Evolutionary conservation across 2,797 vertebrate species (phyloP).

Genomic region (Balearica regulorum): DNA sequence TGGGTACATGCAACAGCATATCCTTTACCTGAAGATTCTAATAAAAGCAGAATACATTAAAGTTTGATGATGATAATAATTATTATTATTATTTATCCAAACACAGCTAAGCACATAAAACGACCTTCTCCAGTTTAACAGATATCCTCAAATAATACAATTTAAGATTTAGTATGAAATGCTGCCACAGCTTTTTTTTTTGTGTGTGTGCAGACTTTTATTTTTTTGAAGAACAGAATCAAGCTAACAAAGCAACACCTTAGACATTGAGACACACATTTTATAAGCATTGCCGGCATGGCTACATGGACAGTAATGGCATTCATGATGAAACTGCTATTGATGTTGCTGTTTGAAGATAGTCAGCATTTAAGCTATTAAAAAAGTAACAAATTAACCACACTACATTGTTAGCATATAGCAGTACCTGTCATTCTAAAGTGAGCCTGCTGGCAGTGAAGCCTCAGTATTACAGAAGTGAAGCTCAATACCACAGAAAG

Average conservation of each 20-base stretch:
- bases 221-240: background rate
- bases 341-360: background rate
- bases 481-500: background rate
- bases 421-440: background rate
- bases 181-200: background rate
- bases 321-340: background rate
- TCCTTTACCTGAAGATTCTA: constrained; percentile 83
- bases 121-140: background rate
- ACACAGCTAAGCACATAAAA: background rate
- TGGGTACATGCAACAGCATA: constrained; percentile 86
- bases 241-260: background rate
- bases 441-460: background rate
- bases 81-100: background rate
- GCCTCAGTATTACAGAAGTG: background rate
- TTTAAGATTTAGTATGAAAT: background rate
- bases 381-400: background rate
- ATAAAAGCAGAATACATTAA: constrained; percentile 17
- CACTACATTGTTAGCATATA: background rate
- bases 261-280: background rate
- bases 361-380: background rate
- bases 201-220: background rate
- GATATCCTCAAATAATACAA: background rate
- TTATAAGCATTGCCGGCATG: accelerated
- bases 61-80: background rate
- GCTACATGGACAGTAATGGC: background rate